Conservation (phyloP, 2,888 invertebrate genomes). For the Furcula furcula region DNA sequence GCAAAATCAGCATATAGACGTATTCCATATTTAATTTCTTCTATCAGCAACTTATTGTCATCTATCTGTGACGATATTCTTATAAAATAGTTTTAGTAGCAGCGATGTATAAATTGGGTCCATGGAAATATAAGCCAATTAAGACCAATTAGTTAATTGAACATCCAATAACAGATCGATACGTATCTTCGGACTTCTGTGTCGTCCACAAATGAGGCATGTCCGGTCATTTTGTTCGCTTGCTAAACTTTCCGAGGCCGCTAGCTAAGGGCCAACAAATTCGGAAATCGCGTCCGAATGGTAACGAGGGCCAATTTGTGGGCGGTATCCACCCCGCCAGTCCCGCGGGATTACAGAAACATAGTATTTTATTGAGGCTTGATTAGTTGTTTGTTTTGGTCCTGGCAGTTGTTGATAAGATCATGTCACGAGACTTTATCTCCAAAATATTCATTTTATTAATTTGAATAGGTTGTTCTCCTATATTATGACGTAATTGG, state of each 20-base stretch:
- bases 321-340: slow-evolving; percentile 45
- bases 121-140: too few species aligned
- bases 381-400: slow-evolving; percentile 59
- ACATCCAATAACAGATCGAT: slow-evolving; percentile 34
- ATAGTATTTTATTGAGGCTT: slow-evolving; percentile 56
- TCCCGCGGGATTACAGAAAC: slow-evolving; percentile 43
- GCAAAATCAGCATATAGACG: too few species aligned
- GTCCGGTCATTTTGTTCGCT: slow-evolving; percentile 65
- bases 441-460: too few species aligned
- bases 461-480: too few species aligned
- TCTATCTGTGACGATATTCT: too few species aligned
- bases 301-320: slow-evolving; percentile 75
- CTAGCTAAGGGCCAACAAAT: slow-evolving; percentile 71
- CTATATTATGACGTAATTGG: too few species aligned
- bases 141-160: slow-evolving; percentile 26
- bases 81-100: too few species aligned
- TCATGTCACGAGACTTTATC: too few species aligned
- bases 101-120: too few species aligned
- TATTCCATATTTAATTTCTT: too few species aligned
- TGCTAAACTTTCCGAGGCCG: slow-evolving; percentile 57
- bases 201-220: slow-evolving; percentile 65
- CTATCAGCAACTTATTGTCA: too few species aligned
- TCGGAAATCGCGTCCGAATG: slow-evolving; percentile 74
- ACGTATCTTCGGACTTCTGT: slow-evolving; percentile 38
- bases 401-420: slow-evolving; percentile 20